These are phyloP conservation scores for Anarrhichthys ocellatus DNA, from an alignment of 2,113 vertebrate species.

Conservation along the genomic window DNA sequence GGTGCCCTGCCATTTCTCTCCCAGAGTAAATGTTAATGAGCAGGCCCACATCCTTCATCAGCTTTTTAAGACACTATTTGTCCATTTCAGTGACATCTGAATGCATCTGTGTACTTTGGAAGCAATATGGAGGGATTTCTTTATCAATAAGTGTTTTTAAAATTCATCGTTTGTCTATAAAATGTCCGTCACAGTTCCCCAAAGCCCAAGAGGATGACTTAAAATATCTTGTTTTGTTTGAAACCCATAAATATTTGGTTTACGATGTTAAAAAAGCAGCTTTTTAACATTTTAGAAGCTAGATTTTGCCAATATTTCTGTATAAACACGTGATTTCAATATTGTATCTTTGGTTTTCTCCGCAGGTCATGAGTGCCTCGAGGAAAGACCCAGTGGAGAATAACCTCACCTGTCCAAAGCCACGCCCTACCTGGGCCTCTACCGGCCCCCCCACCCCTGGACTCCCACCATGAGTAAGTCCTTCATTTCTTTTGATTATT, in stretches of 20 bases:
- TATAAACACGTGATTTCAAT: background rate
- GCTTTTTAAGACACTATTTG: background rate
- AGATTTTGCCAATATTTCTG: background rate
- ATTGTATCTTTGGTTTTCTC: background rate
- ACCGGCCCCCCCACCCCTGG: slow-evolving; percentile 58
- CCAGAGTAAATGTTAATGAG: slow-evolving; percentile 12
- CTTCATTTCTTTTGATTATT: no score
- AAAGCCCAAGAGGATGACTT: background rate
- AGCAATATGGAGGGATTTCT: background rate
- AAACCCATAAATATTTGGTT: background rate
- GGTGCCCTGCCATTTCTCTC: slow-evolving; percentile 2
- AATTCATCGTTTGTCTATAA: background rate
- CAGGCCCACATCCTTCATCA: background rate
- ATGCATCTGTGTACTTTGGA: background rate
- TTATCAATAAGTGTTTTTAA: background rate
- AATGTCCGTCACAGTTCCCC: background rate
- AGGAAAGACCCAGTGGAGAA: slow-evolving; percentile 80
- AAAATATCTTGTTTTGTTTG: no score
- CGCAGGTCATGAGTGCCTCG: slow-evolving; percentile 85
- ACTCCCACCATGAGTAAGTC: slow-evolving; percentile 84
- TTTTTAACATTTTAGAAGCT: background rate
- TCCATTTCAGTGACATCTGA: background rate
- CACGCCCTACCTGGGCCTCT: slow-evolving; percentile 63
- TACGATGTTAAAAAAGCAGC: no score
- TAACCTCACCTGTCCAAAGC: slow-evolving; percentile 77